A percentile compares a stretch with the other conserved stretches of the same genome.
These are phyloP conservation scores for Furnarius figulus DNA, from an alignment of 2,113 vertebrate species.

Conservation along the genomic window DNA sequence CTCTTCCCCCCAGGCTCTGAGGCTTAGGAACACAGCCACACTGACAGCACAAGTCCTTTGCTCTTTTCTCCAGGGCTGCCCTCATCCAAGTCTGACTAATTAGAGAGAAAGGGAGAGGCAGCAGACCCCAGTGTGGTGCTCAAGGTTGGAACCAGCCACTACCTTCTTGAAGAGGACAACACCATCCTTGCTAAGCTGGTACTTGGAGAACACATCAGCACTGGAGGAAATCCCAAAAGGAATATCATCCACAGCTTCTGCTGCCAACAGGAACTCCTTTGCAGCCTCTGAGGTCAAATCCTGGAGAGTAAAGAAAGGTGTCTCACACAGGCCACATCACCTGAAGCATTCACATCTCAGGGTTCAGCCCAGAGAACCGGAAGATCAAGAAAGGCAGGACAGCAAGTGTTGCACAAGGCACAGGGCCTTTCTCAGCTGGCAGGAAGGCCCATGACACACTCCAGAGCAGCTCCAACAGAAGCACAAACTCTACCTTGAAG, in stretches of 20 bases:
- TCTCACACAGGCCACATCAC: background rate
- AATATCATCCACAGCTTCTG: constrained; percentile 89
- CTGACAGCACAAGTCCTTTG: background rate
- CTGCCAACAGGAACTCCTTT: constrained; percentile 85
- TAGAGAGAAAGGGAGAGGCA: background rate
- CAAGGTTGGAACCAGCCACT: background rate
- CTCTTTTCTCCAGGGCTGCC: rapidly evolving
- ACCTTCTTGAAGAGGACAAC: constrained; percentile 98
- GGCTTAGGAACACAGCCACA: background rate
- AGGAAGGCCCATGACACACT: background rate
- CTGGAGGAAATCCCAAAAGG: constrained; percentile 88
- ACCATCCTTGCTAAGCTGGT: constrained; percentile 83
- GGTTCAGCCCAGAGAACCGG: background rate
- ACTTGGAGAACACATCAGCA: constrained; percentile 83
- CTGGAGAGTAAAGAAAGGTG: constrained; percentile 58
- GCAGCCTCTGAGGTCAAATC: constrained; percentile 80
- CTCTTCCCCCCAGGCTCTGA: background rate
- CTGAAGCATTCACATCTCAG: background rate
- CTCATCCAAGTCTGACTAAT: background rate
- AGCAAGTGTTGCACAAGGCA: background rate
- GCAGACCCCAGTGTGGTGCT: background rate
- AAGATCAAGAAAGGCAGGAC: background rate
- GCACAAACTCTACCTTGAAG: constrained; percentile 85
- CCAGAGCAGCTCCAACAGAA: background rate
- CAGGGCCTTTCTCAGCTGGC: background rate